These are phyloP conservation scores for Centropristis striata DNA, from an alignment of 2,113 vertebrate genomes.

Conservation along the genomic window DNA sequence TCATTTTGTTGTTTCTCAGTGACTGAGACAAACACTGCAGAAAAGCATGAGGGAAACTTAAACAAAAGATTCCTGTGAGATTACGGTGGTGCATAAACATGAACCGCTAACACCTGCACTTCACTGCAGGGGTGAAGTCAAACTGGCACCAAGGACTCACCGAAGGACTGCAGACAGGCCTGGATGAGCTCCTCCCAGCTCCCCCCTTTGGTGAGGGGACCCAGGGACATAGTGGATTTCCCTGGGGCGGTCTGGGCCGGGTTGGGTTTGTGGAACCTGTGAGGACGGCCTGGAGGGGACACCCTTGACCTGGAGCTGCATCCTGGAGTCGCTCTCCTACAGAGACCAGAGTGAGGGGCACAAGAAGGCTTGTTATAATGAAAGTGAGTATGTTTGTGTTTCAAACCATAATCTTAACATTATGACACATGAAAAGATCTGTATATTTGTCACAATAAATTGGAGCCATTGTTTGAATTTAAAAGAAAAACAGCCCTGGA, in stretches of 20 bases:
- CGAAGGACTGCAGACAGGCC: conserved; percentile 93
- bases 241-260: conserved; percentile 84
- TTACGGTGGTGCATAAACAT: neutral
- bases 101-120: neutral
- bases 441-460: neutral
- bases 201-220: conserved; percentile 92
- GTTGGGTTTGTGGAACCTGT: conserved; percentile 83
- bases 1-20: neutral
- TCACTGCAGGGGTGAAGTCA: neutral
- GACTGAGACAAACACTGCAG: neutral
- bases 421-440: conserved; percentile 2
- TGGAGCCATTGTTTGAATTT: conserved; percentile 46
- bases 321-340: conserved; percentile 87
- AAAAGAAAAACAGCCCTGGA: neutral
- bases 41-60: neutral
- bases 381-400: conserved; percentile 22
- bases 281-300: conserved; percentile 86
- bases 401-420: neutral
- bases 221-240: conserved; percentile 88
- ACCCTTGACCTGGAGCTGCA: conserved; percentile 86
- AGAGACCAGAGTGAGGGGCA: conserved; percentile 52
- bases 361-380: conserved; percentile 41
- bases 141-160: conserved; percentile 82
- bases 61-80: neutral
- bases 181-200: conserved; percentile 96